Base-by-base conservation (phyloP, 1,140 invertebrate genomes). In the Drosophila bifasciata region DNA sequence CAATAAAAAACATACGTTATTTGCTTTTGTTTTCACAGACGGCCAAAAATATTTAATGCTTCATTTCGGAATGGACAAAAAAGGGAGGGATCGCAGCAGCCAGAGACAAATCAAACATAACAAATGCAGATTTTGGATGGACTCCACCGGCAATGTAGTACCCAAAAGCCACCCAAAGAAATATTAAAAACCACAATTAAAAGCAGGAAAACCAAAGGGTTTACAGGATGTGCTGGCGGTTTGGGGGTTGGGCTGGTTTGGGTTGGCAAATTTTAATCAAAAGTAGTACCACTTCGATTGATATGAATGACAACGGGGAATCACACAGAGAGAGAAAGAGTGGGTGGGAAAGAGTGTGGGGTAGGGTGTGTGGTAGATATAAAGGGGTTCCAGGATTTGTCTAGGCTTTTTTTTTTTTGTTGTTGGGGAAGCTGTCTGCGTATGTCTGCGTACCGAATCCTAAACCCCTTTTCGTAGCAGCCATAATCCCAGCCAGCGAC, bases 171-270 rank as follows among this genome's bases (percentile, higher is more conserved):
- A 5, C 32, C 32, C 11, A 36, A 45, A 58, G 45, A 86, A 77
- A 72, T 78, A 88, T 88, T 86, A 81, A 88, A 86, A 88, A 81
- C 81, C 81, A 81, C 81, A 86, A 86, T 86, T 86, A 85, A 86
- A 86, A 77, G 36, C 52, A n/a, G 58, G 39, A 16, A 69, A 73
- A 68, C 19, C 46, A 49, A 55, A 52, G 39, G 67, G 44, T 43
- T 51, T 55, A 13, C 15, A 41, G 7, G 15, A 19, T 41, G 45
- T 44, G 9, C 32, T 25, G 16, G 43, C 40, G 41, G 50, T 53
- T 44, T 25, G 16, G 43, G 44, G 41, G 50, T 53, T 60, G 43
- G 43, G 40, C 51, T 59, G 56, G 57, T 73, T 73, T 86, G 48
- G 45, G 32, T 36, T 4, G 32, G 11, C 11, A 88, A 88, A 88